Evolutionary conservation across 2,113 vertebrate species (phyloP).

Genomic region (Elanus axillaris): DNA sequence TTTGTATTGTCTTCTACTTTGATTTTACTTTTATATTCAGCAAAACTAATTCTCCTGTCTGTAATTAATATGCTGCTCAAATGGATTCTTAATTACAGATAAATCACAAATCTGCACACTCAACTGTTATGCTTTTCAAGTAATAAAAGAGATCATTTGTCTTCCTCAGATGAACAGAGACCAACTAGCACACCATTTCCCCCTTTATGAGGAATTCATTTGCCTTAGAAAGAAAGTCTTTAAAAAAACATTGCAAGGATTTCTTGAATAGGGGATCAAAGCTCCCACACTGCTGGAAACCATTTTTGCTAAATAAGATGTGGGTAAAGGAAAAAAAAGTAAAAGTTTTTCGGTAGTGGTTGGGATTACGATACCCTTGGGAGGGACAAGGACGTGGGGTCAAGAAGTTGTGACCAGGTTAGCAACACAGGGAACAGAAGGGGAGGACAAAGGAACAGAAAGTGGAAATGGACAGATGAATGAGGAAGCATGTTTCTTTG

Average conservation of each 20-base stretch:
- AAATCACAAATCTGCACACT: slow-evolving; percentile 32
- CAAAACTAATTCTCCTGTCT: neutral
- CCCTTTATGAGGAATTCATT: slow-evolving; percentile 49
- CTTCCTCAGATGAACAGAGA: slow-evolving; percentile 55
- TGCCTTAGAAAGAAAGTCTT: slow-evolving; percentile 59
- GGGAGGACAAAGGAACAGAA: slow-evolving; percentile 84
- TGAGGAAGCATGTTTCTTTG: slow-evolving; percentile 85
- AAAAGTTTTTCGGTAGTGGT: slow-evolving; percentile 32
- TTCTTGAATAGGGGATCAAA: slow-evolving; percentile 56
- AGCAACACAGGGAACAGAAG: slow-evolving; percentile 80
- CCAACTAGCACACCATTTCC: slow-evolving; percentile 10
- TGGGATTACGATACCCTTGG: slow-evolving; percentile 40
- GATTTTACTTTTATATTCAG: neutral
- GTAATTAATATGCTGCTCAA: slow-evolving; percentile 33
- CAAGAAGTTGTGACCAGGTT: slow-evolving; percentile 83
- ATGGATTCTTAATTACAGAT: slow-evolving; percentile 47
- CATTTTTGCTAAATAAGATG: slow-evolving; percentile 44
- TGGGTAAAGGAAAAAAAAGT: slow-evolving; percentile 44
- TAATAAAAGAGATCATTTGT: slow-evolving; percentile 61
- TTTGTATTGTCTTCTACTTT: neutral
- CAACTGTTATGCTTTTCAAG: slow-evolving; percentile 47
- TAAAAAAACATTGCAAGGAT: slow-evolving; percentile 29
- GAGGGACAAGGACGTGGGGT: slow-evolving; percentile 74
- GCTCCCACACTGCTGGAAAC: slow-evolving; percentile 55
- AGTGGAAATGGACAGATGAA: slow-evolving; percentile 84